Evolutionary conservation across 2,797 vertebrate genomes (phyloP).

Genomic region (Lepus oiostolus): DNA sequence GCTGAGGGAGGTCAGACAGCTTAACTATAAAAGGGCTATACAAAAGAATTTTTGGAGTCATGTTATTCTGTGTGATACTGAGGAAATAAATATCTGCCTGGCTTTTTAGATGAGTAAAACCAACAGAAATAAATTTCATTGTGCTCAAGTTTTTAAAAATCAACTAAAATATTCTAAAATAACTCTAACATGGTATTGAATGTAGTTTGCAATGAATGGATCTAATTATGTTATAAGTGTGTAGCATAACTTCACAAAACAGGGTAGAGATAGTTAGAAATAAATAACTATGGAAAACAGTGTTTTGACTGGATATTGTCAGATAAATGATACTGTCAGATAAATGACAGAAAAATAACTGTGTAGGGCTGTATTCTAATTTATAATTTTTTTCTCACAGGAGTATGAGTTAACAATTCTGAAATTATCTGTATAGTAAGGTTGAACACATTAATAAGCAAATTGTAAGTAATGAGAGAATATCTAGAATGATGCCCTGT

Average conservation of each 20-base stretch:
- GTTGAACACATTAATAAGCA: not conserved
- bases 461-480: not conserved
- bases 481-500: not conserved
- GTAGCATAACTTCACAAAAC: not conserved
- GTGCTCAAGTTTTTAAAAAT: not conserved
- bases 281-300: constrained; percentile 6
- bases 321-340: not conserved
- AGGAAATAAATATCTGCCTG: not conserved
- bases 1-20: not conserved
- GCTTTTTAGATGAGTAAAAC: not conserved
- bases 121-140: not conserved
- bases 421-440: not conserved
- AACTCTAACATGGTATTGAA: not conserved
- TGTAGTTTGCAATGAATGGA: not conserved
- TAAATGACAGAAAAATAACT: not conserved
- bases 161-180: not conserved
- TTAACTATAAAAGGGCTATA: not conserved
- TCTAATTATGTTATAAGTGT: not conserved
- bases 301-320: not conserved
- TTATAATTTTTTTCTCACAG: not conserved
- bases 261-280: not conserved
- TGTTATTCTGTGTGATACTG: not conserved
- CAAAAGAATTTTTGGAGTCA: not conserved
- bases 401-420: not conserved
- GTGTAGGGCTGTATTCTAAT: not conserved